phyloP scores from a whole-genome alignment of 2,888 invertebrate genomes.

The Nezara viridula region DNA sequence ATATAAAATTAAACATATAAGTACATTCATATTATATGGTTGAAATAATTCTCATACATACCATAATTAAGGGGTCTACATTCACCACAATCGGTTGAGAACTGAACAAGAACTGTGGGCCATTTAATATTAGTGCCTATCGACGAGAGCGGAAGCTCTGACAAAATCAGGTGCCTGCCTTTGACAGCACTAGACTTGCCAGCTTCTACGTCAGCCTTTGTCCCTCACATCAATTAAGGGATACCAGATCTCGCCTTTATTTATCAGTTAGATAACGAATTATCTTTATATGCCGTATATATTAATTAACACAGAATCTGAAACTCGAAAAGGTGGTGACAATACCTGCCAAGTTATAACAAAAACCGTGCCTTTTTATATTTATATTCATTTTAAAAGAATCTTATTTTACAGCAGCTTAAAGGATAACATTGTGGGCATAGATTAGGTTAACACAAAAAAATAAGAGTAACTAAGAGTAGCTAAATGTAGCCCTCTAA shows the following conservation, averaged over 20 bases:
- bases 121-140: background rate
- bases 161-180: slow-evolving; percentile 11
- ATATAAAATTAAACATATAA: too few relatives aligned
- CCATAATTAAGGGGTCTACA: background rate
- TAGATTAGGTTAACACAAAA: too few relatives aligned
- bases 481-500: too few relatives aligned
- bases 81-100: background rate
- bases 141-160: background rate
- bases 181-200: background rate
- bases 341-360: too few relatives aligned
- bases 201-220: background rate
- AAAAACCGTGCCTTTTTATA: too few relatives aligned
- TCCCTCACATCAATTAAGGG: background rate
- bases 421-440: too few relatives aligned
- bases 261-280: background rate
- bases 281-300: background rate
- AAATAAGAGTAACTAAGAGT: too few relatives aligned
- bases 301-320: too few relatives aligned
- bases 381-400: too few relatives aligned
- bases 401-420: too few relatives aligned
- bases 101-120: background rate
- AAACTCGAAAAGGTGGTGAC: too few relatives aligned
- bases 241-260: background rate
- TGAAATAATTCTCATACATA: background rate
- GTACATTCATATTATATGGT: too few relatives aligned